Percentiles rank a stretch among this genome's conserved stretches.
Evolutionary conservation across 2,888 invertebrate genomes (phyloP).

Genomic region (Habrosyne pyritoides): DNA sequence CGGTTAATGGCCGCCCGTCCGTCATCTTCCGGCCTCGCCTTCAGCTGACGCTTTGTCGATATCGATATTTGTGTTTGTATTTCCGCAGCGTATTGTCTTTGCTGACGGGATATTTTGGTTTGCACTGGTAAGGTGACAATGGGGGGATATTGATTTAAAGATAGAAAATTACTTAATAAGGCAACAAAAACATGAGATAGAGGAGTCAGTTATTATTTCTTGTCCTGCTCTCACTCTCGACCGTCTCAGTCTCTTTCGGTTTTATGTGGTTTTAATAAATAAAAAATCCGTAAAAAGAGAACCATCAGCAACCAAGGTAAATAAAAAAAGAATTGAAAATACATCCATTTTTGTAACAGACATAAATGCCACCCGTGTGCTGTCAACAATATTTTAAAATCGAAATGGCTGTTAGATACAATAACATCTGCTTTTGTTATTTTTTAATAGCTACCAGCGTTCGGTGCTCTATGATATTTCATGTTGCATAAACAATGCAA

Average conservation of each 20-base stretch:
- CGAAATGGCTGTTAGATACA: slow-evolving; percentile 1
- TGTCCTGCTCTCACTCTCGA: no score
- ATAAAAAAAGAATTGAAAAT: neutral
- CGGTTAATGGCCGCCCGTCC: slow-evolving; percentile 65
- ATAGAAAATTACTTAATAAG: neutral
- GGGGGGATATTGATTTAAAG: neutral
- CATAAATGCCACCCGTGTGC: neutral
- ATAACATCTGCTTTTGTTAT: neutral
- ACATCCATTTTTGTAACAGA: neutral
- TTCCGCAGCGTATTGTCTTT: slow-evolving; percentile 16
- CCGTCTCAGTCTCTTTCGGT: no score
- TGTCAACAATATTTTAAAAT: neutral
- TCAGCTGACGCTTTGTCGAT: slow-evolving; percentile 30
- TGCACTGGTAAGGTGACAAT: neutral
- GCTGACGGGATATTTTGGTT: neutral
- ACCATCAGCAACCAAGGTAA: no score
- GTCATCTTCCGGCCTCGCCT: slow-evolving; percentile 50
- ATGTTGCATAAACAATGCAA: neutral
- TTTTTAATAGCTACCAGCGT: slow-evolving; percentile 1
- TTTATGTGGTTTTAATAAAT: no score
- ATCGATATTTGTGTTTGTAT: slow-evolving; percentile 35
- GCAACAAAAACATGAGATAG: neutral
- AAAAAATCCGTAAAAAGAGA: no score
- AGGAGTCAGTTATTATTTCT: neutral
- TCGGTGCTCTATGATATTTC: neutral